Conservation (phyloP, 35 echinoderm and acorn worm species). For the Ptychodera flava region DNA sequence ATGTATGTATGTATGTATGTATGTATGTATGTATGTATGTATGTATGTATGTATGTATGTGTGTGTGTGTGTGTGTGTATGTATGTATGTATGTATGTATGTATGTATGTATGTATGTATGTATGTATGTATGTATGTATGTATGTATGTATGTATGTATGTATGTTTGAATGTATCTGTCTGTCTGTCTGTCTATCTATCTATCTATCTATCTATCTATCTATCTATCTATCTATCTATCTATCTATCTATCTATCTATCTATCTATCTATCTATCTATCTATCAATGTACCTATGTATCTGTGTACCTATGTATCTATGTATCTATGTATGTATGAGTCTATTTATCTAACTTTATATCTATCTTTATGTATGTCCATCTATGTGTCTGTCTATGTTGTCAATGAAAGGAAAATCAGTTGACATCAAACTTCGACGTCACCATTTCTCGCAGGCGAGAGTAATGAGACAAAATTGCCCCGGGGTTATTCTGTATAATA, state of each 20-base stretch:
- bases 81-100: conserved; percentile 2
- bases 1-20: conserved; percentile 2
- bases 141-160: conserved; percentile 2
- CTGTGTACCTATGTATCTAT: background rate
- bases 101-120: conserved; percentile 2
- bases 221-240: background rate
- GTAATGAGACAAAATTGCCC: no score
- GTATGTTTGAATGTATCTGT: background rate
- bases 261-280: background rate
- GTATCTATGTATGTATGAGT: background rate
- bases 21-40: conserved; percentile 2
- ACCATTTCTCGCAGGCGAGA: no score
- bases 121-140: background rate
- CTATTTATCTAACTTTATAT: background rate
- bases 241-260: background rate
- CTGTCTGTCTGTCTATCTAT: background rate
- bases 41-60: background rate
- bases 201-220: background rate
- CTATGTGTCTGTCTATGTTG: background rate
- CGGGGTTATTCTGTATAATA: no score
- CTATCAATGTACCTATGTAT: background rate
- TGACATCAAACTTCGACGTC: no score
- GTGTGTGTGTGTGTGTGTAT: background rate
- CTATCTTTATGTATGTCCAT: background rate
- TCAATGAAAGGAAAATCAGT: no score